phyloP scores from a whole-genome alignment of 2,888 invertebrate genomes.

The Clusia tigrina region DNA sequence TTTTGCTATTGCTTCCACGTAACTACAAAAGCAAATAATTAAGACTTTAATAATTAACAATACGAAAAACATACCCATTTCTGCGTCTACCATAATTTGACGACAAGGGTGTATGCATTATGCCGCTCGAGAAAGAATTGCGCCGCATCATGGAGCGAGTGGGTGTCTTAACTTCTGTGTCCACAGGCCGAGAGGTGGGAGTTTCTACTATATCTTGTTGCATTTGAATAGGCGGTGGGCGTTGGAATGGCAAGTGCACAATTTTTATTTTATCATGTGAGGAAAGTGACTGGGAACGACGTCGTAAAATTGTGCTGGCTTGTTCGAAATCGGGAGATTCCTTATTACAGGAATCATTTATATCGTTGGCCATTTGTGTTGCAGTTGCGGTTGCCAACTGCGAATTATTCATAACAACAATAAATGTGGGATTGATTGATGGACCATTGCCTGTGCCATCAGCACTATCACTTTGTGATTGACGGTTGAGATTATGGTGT shows the following conservation, averaged over 20 bases:
- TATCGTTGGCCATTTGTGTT: not conserved
- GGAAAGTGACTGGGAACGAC: slow-evolving; percentile 49
- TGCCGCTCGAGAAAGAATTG: slow-evolving; percentile 45
- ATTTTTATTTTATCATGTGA: slow-evolving; percentile 45
- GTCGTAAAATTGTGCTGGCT: slow-evolving; percentile 32
- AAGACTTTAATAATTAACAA: too few relatives aligned
- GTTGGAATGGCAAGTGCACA: slow-evolving; percentile 31
- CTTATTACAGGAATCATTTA: slow-evolving; percentile 32
- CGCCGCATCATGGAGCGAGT: slow-evolving; percentile 36
- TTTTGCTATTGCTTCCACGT: too few relatives aligned
- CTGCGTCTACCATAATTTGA: too few relatives aligned
- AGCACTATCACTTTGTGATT: slow-evolving; percentile 33
- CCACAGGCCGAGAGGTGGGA: slow-evolving; percentile 12
- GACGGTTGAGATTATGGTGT: slow-evolving; percentile 29
- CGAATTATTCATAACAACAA: slow-evolving; percentile 47
- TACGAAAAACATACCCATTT: too few relatives aligned
- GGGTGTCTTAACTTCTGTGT: slow-evolving; percentile 42
- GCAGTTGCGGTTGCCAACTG: slow-evolving; percentile 15
- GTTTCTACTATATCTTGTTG: slow-evolving; percentile 15
- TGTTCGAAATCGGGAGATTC: slow-evolving; percentile 35
- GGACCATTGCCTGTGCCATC: slow-evolving; percentile 15
- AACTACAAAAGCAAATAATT: too few relatives aligned
- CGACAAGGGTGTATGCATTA: slow-evolving; percentile 35
- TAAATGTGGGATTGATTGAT: slow-evolving; percentile 45
- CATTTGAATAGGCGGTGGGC: not conserved